These are phyloP conservation scores for Bostrychus sinensis DNA, from an alignment of 2,113 vertebrate species.

Conservation along the genomic window DNA sequence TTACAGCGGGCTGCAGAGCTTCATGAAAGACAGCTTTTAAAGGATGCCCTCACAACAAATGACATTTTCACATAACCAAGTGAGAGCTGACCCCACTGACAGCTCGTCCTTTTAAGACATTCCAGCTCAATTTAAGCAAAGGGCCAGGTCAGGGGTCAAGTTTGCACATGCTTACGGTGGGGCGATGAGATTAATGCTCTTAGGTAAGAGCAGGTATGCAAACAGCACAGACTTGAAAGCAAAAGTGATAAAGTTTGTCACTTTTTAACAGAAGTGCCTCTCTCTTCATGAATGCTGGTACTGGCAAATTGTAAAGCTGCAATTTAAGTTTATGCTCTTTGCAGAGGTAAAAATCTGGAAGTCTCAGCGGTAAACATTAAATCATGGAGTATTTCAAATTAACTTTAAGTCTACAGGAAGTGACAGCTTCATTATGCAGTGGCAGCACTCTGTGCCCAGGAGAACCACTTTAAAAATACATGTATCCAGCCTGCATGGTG, in stretches of 20 bases:
- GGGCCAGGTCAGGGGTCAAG: conserved; percentile 8
- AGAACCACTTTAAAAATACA: conserved; percentile 9
- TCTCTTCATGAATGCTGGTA: not conserved
- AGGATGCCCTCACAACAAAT: not conserved
- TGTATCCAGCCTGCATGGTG: not conserved
- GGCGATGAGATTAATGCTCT: not conserved
- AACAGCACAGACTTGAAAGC: not conserved
- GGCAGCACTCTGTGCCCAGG: not conserved
- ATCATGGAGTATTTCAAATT: not conserved
- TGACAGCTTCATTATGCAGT: conserved; percentile 1
- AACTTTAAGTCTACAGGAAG: not conserved
- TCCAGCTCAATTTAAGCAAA: conserved; percentile 4
- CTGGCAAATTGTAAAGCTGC: no score
- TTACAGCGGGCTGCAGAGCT: conserved; percentile 29
- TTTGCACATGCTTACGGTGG: conserved; percentile 4
- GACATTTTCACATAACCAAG: not conserved
- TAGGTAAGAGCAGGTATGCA: not conserved
- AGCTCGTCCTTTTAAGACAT: conserved; percentile 18
- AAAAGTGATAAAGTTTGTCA: not conserved
- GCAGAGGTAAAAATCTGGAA: no score
- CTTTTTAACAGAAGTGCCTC: not conserved
- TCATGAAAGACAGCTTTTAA: conserved; percentile 60
- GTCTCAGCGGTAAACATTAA: not conserved
- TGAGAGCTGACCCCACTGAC: conserved; percentile 15
- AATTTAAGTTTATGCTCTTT: no score